These are phyloP conservation scores for Montipora foliosa DNA, from an alignment of 64 coral and sea anemone genomes.

Conservation along the genomic window DNA sequence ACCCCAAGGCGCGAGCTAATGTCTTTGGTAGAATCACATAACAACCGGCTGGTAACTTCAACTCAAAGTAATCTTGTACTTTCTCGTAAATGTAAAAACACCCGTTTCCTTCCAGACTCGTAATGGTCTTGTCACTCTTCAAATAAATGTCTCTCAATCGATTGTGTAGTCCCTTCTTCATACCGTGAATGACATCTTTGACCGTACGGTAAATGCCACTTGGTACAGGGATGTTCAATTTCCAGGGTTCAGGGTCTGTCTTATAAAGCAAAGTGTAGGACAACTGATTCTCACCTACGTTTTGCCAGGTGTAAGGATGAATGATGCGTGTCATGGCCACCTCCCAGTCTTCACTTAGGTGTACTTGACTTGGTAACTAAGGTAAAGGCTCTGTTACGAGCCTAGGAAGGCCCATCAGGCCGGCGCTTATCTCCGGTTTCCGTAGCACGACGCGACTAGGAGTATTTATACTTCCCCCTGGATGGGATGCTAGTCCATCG, in stretches of 20 bases:
- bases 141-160: neutral
- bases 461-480: no score
- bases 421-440: no score
- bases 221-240: neutral
- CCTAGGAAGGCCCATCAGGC: no score
- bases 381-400: no score
- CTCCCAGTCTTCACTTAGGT: neutral
- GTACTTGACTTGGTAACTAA: neutral
- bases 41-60: neutral
- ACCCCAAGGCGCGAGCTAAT: neutral
- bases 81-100: constrained; percentile 33
- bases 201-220: neutral
- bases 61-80: neutral
- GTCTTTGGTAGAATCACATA: neutral
- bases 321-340: neutral
- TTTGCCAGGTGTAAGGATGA: neutral
- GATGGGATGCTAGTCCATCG: no score
- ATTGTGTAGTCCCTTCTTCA: neutral
- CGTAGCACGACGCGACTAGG: no score
- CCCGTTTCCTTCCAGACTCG: neutral
- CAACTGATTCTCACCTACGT: neutral
- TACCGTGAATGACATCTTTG: neutral
- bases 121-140: neutral
- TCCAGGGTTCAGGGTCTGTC: neutral
- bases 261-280: neutral